Percentiles rank a stretch among this genome's conserved stretches.
These are phyloP conservation scores for Tauraco erythrolophus DNA, from an alignment of 2,113 vertebrate species.

Conservation along the genomic window DNA sequence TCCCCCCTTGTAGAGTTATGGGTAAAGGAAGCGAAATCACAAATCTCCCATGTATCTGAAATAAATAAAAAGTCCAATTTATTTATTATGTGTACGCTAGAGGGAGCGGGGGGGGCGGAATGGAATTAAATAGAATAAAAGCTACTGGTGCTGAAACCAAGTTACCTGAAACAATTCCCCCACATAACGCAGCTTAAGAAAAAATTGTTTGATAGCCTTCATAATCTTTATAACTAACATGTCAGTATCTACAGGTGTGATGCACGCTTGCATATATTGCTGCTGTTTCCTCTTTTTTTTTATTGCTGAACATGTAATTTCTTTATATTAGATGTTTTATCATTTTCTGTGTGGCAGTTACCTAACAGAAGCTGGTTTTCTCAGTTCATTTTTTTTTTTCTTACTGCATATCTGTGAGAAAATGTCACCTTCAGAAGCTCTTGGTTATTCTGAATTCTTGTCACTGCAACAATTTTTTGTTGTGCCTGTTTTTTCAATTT, in stretches of 20 bases:
- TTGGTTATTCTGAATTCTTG: not conserved
- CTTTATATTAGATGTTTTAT: not conserved
- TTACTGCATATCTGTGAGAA: not conserved
- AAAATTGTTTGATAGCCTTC: not conserved
- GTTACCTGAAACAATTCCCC: not conserved
- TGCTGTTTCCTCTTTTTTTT: not conserved
- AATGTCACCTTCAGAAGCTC: not conserved
- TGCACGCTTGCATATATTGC: not conserved
- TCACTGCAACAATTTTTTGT: not conserved
- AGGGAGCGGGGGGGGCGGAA: not conserved
- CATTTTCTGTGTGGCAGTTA: not conserved
- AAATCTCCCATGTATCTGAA: not conserved
- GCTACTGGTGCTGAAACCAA: not conserved
- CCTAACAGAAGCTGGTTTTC: not conserved
- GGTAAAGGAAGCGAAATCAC: constrained; percentile 14
- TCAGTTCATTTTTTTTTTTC: no score
- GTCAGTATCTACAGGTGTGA: not conserved
- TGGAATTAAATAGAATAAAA: not conserved
- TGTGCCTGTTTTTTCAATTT: not conserved
- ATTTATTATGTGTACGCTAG: not conserved
- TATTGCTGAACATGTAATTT: not conserved
- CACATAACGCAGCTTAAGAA: not conserved
- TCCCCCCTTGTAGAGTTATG: not conserved
- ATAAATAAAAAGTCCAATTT: not conserved
- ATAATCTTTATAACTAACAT: not conserved